A percentile compares a stretch with the other conserved stretches of the same genome.
Conservation (phyloP, 1,140 invertebrate species). For the Agrypnia vestita region DNA sequence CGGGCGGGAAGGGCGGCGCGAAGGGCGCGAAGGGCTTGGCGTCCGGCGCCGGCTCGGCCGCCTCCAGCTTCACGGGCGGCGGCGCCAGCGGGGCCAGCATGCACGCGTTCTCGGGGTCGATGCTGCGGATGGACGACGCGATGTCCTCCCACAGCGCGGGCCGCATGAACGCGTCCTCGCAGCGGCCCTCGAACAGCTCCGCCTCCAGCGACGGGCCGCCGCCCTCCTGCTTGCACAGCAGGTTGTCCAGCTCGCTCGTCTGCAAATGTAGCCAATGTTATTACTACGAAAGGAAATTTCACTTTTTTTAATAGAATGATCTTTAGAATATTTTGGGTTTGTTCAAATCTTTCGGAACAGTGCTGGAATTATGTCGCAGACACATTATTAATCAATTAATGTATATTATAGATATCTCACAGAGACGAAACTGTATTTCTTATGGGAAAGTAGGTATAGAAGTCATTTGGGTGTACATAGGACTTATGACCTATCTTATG, state of each 20-base stretch:
- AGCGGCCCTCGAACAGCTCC: constrained; percentile 58
- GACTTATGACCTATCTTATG: no score
- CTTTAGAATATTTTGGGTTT: background rate
- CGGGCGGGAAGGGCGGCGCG: constrained; percentile 67
- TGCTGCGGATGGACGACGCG: constrained; percentile 89
- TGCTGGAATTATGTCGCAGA: background rate
- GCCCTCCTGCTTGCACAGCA: constrained; percentile 68
- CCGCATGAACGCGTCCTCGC: constrained; percentile 86
- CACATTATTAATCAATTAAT: no score
- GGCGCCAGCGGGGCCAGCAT: constrained; percentile 79
- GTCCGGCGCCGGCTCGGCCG: constrained; percentile 68
- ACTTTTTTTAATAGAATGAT: no score
- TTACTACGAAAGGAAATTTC: no score
- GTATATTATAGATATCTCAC: no score
- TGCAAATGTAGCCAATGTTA: no score
- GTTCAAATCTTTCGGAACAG: background rate
- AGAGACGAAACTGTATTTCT: no score
- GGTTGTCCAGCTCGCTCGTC: constrained; percentile 72
- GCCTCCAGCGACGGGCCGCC: constrained; percentile 49
- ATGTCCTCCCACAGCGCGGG: constrained; percentile 92
- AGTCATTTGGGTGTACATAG: no score
- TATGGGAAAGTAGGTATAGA: no score
- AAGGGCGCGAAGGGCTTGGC: constrained; percentile 57
- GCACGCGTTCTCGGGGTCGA: constrained; percentile 90
- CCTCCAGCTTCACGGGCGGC: constrained; percentile 82